Percentiles rank a stretch among this genome's conserved stretches.
Conservation (phyloP, 53 echinoderm and acorn worm genomes). For the Astropecten irregularis region DNA sequence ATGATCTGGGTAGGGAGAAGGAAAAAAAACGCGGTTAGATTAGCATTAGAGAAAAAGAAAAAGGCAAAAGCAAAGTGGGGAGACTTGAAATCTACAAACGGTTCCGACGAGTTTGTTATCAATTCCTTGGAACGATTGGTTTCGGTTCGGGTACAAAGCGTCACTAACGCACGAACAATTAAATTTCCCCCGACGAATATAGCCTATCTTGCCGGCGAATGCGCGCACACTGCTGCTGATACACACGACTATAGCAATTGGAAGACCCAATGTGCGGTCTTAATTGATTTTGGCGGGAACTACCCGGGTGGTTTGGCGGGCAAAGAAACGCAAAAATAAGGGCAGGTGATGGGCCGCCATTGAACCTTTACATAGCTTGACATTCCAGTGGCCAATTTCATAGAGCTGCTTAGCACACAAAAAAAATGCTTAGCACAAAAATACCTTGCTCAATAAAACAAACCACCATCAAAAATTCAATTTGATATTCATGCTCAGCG, state of each 20-base stretch:
- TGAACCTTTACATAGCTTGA: too few relatives aligned
- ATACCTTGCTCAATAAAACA: too few relatives aligned
- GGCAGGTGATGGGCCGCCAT: too few relatives aligned
- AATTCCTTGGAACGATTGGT: not conserved
- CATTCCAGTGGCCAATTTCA: too few relatives aligned
- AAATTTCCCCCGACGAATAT: conserved; percentile 32
- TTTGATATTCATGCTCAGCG: too few relatives aligned
- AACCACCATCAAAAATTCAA: too few relatives aligned
- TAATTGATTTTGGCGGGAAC: conserved; percentile 33
- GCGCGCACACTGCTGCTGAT: too few relatives aligned
- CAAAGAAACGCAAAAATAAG: not conserved
- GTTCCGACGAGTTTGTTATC: not conserved
- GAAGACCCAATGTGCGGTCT: not conserved
- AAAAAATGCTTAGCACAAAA: too few relatives aligned
- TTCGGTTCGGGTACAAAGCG: not conserved
- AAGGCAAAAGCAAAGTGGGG: not conserved
- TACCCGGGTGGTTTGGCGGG: not conserved
- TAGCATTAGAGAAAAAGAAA: not conserved
- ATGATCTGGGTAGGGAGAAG: not conserved
- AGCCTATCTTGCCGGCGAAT: conserved; percentile 1
- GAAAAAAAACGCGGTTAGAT: not conserved
- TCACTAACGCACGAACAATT: conserved; percentile 45
- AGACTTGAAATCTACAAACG: conserved; percentile 10
- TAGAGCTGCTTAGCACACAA: too few relatives aligned
- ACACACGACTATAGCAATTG: too few relatives aligned